Evolutionary conservation across 2,797 vertebrate species (phyloP).

Genomic region (Paguma larvata): DNA sequence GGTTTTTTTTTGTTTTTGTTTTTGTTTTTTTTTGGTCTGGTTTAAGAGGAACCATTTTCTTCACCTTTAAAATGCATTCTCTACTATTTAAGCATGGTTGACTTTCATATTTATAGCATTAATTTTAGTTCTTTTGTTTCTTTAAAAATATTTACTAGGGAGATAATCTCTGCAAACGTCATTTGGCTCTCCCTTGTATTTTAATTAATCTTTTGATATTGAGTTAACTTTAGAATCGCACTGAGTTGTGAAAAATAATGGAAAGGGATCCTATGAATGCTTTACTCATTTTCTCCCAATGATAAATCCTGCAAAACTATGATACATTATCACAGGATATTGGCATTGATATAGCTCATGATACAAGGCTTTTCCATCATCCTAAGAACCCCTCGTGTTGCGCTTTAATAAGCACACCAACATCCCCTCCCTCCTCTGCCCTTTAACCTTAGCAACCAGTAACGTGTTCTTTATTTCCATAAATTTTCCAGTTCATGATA

Average conservation of each 20-base stretch:
- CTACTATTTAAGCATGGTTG: slow-evolving; percentile 87
- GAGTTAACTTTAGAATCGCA: not conserved
- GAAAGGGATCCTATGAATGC: not conserved
- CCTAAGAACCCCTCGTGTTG: not conserved
- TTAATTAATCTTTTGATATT: slow-evolving; percentile 32
- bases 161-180: slow-evolving; percentile 83
- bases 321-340: not conserved
- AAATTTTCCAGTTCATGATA: not conserved
- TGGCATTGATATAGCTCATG: not conserved
- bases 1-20: no score
- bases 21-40: slow-evolving; percentile 79
- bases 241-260: not conserved
- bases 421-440: not conserved
- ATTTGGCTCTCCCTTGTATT: slow-evolving; percentile 84
- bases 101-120: slow-evolving; percentile 87
- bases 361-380: not conserved
- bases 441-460: not conserved
- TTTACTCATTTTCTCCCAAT: not conserved
- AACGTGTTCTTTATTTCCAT: not conserved
- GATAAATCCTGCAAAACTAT: not conserved
- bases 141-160: slow-evolving; percentile 85
- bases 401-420: not conserved
- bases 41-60: slow-evolving; percentile 86
- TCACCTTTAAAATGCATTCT: slow-evolving; percentile 83
- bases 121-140: slow-evolving; percentile 86